These are phyloP conservation scores for Pachyseris speciosa DNA, from an alignment of 64 coral and sea anemone species.

Conservation along the genomic window DNA sequence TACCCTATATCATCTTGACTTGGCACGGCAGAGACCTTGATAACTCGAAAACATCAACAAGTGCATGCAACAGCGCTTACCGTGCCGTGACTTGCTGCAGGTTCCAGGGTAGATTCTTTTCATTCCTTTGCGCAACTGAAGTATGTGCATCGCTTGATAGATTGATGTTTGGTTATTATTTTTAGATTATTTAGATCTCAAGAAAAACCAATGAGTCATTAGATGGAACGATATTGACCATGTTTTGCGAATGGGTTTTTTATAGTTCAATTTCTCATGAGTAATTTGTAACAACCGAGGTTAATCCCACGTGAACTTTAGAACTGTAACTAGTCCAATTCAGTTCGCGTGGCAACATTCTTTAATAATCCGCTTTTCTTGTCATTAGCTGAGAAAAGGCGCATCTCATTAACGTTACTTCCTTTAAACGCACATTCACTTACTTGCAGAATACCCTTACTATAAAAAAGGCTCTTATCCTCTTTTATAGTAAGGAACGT, in stretches of 20 bases:
- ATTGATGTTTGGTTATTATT: slow-evolving; percentile 20
- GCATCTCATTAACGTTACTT: neutral
- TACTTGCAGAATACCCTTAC: no score
- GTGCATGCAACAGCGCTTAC: neutral
- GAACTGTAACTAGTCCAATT: neutral
- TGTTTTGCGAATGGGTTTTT: neutral
- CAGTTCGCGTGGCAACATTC: neutral
- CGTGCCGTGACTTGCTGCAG: slow-evolving; percentile 8
- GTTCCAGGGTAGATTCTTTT: slow-evolving; percentile 14
- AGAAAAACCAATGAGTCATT: neutral
- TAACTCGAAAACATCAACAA: neutral
- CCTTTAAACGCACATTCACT: neutral
- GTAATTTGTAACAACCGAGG: neutral
- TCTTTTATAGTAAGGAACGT: no score
- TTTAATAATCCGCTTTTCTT: neutral
- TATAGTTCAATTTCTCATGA: neutral
- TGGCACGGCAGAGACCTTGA: neutral
- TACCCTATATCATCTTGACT: neutral
- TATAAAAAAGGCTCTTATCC: no score
- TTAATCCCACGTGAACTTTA: neutral
- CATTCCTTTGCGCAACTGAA: slow-evolving; percentile 14
- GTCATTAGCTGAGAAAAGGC: neutral
- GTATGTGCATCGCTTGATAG: neutral
- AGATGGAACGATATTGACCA: neutral
- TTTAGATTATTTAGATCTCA: slow-evolving; percentile 15